Evolutionary conservation across 1,140 invertebrate genomes (phyloP).

Genomic region (Bombus superbus): DNA sequence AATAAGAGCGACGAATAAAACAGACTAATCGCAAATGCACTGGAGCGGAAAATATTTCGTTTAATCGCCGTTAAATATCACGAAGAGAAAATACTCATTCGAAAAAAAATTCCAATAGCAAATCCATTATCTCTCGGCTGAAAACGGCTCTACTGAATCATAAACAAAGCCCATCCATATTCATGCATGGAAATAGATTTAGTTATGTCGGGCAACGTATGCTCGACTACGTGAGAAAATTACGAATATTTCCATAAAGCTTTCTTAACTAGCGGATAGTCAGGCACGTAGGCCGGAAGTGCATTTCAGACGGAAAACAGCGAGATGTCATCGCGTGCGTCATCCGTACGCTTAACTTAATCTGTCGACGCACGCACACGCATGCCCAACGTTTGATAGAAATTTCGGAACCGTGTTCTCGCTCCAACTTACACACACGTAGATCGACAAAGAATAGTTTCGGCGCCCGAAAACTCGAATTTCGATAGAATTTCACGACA

Average conservation of each 20-base stretch:
- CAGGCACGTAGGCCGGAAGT: slow-evolving; percentile 57
- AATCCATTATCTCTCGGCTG: slow-evolving; percentile 32
- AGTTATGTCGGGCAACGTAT: slow-evolving; percentile 39
- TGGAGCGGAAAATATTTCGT: slow-evolving; percentile 43
- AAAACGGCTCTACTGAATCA: slow-evolving; percentile 59
- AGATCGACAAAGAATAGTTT: background rate
- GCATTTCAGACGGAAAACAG: slow-evolving; percentile 60
- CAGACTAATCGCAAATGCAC: background rate
- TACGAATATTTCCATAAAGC: slow-evolving; percentile 45
- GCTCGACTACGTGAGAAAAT: slow-evolving; percentile 50
- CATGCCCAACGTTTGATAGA: background rate
- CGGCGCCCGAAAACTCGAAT: background rate
- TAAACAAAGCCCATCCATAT: slow-evolving; percentile 64
- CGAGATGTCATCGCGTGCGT: slow-evolving; percentile 47
- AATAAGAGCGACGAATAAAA: background rate
- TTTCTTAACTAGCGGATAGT: slow-evolving; percentile 39
- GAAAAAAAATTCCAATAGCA: slow-evolving; percentile 22
- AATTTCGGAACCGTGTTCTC: background rate
- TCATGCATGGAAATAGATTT: slow-evolving; percentile 55
- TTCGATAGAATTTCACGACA: background rate
- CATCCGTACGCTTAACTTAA: slow-evolving; percentile 55
- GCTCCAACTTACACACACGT: background rate
- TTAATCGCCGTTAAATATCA: slow-evolving; percentile 39
- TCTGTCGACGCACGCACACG: slow-evolving; percentile 13
- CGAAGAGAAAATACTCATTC: background rate